phyloP scores from a whole-genome alignment of 2,888 invertebrate species.

The Toxonevra muliebris region DNA sequence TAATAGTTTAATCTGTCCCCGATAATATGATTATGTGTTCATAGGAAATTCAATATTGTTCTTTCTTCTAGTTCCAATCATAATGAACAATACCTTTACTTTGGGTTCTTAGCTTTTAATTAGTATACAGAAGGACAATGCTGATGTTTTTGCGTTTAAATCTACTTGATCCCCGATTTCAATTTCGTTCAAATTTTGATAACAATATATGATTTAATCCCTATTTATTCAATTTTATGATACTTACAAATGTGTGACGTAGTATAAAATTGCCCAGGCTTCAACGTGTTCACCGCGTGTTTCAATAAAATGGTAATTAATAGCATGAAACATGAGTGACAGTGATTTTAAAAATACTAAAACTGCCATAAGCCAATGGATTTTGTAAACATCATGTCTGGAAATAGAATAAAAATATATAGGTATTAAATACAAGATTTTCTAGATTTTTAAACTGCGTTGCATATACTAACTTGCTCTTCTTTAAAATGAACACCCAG shows the following conservation, averaged over 20 bases:
- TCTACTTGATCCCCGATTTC: no score
- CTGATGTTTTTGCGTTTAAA: no score
- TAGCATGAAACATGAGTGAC: constrained; percentile 93
- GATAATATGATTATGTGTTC: no score
- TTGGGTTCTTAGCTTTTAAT: no score
- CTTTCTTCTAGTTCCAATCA: no score
- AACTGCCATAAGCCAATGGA: constrained; percentile 96
- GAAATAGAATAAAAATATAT: constrained; percentile 46
- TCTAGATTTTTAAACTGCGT: not conserved
- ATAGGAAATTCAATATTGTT: no score
- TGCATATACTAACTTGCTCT: constrained; percentile 71
- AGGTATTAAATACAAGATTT: not conserved
- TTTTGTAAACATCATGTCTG: constrained; percentile 87
- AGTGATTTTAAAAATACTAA: constrained; percentile 91
- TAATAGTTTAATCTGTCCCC: no score
- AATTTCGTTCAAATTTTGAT: no score
- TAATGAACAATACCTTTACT: no score
- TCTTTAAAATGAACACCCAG: constrained; percentile 89
- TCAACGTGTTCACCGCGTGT: constrained; percentile 92
- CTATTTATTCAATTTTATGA: not conserved
- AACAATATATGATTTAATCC: no score
- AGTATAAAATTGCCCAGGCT: constrained; percentile 97
- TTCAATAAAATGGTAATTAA: constrained; percentile 94
- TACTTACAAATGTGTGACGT: constrained; percentile 94
- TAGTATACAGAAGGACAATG: no score